Conservation (phyloP, 2,888 invertebrate species). For the Chesias legatella region DNA sequence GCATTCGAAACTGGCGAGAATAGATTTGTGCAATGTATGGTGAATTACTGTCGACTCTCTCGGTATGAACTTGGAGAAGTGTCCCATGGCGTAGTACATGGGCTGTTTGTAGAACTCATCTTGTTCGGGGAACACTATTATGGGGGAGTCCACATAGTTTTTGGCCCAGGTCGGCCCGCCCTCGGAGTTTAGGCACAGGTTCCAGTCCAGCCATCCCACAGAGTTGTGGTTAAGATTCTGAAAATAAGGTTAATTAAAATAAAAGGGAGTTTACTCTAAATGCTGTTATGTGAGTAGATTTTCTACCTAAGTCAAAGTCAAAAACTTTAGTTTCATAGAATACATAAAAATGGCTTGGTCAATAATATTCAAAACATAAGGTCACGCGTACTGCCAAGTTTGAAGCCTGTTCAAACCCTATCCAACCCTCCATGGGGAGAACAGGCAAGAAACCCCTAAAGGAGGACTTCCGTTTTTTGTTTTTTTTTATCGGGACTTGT, state of each 20-base stretch:
- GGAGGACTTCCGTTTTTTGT: too few relatives aligned
- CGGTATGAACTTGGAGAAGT: conserved; percentile 87
- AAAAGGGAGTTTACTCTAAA: too few relatives aligned
- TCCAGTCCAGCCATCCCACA: conserved; percentile 96
- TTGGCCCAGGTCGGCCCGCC: conserved; percentile 91
- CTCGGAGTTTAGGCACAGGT: conserved; percentile 85
- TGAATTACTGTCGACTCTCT: conserved; percentile 72
- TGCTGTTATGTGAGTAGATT: too few relatives aligned
- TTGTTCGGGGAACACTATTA: conserved; percentile 71
- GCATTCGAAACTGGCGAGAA: conserved; percentile 30
- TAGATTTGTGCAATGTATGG: conserved; percentile 23
- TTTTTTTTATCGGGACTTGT: too few relatives aligned
- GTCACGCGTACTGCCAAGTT: too few relatives aligned
- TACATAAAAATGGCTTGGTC: too few relatives aligned
- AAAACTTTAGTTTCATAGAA: too few relatives aligned
- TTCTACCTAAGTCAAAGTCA: too few relatives aligned
- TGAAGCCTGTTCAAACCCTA: too few relatives aligned
- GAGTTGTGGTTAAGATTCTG: conserved; percentile 88
- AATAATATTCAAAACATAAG: too few relatives aligned
- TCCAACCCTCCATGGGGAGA: too few relatives aligned
- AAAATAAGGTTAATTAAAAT: conserved; percentile 16
- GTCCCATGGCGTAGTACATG: conserved; percentile 92
- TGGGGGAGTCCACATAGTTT: conserved; percentile 89
- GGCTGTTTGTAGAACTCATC: conserved; percentile 94
- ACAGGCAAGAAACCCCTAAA: too few relatives aligned